Evolutionary conservation across 2,797 vertebrate species (phyloP), one percentile per base, ranked within the genome.

Genomic region (Alectoris magna): DNA sequence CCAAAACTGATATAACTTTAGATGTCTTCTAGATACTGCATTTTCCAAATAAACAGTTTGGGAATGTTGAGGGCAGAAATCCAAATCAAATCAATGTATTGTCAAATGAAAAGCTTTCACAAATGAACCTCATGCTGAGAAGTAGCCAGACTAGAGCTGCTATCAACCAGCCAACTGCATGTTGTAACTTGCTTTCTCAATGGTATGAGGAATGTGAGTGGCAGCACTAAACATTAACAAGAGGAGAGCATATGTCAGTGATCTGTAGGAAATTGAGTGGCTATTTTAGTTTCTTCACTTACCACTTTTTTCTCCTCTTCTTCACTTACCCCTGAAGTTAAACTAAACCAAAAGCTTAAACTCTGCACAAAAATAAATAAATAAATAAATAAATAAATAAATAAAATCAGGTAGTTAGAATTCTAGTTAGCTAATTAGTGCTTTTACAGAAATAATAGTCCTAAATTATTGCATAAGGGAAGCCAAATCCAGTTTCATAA

Each of bases 21-120:
- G 23, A n/a, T 69, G 7, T 24, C 41, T 74, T 78, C 72, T 22
- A 72, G 64, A 77, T 56, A 69, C 64, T 29, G 26, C n/a, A 29
- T 89, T 92, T 96, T 76, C 29, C 66, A 80, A 78, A 34, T 87
- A 80, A 78, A 34, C 85, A 34, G 51, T 77, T 46, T 89, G 43
- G 29, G 59, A 44, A 75, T 66, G 67, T 0, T 92, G 69, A 77
- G 34, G 76, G 82, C 58, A 95, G 38, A 75, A 18, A 84, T 94
- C 66, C 76, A 91, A 77, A 55, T 22, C 76, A 91, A 77, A 51
- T 22, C 1, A 0, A 11, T 14, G 19, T 62, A 27, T 31, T 55
- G 17, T 66, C 34, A 69, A 18, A 72, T 5, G 34, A 63, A 69
- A 66, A 44, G 38, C 0, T 0, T 49, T 15, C 79, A 43, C 36